A percentile compares a stretch with the other conserved stretches of the same genome.
These are phyloP conservation scores for Hydrolagus affinis DNA, from an alignment of 2,113 vertebrate species.

Conservation along the genomic window DNA sequence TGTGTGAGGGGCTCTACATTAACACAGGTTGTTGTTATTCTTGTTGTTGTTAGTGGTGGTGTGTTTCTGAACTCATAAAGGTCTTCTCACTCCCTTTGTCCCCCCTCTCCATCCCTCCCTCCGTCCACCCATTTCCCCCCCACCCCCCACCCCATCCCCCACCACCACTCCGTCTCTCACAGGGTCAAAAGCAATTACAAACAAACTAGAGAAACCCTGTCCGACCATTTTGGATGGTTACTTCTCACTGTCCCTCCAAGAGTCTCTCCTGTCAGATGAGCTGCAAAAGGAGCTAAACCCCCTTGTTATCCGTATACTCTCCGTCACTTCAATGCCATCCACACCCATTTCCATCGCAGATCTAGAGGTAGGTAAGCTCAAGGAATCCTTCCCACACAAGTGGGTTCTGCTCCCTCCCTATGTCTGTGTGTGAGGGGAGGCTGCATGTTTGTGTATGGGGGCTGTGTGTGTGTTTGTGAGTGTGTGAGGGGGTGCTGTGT, in stretches of 20 bases:
- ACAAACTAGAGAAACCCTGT: constrained; percentile 40
- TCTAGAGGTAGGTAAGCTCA: constrained; percentile 55
- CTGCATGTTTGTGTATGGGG: too few relatives aligned
- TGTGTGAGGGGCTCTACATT: not conserved
- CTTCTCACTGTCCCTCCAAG: constrained; percentile 55
- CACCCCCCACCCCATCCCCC: not conserved
- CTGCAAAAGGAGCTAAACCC: constrained; percentile 69
- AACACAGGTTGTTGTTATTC: not conserved
- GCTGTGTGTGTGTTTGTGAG: too few relatives aligned
- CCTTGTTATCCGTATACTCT: constrained; percentile 61
- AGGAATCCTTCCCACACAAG: not conserved
- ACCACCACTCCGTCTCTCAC: not conserved
- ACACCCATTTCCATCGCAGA: constrained; percentile 50
- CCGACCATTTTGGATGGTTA: constrained; percentile 52
- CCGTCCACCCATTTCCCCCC: not conserved
- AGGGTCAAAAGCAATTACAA: constrained; percentile 55
- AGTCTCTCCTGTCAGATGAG: constrained; percentile 62
- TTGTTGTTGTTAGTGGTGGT: not conserved
- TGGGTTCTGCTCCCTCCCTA: not conserved
- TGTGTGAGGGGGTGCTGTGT: too few relatives aligned
- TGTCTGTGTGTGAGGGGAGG: not conserved
- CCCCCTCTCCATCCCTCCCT: not conserved
- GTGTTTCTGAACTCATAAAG: not conserved
- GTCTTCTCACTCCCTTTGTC: constrained; percentile 22
- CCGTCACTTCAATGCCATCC: constrained; percentile 57